Conservation (phyloP, 2,797 vertebrate species). For the Acanthurus tractus region DNA sequence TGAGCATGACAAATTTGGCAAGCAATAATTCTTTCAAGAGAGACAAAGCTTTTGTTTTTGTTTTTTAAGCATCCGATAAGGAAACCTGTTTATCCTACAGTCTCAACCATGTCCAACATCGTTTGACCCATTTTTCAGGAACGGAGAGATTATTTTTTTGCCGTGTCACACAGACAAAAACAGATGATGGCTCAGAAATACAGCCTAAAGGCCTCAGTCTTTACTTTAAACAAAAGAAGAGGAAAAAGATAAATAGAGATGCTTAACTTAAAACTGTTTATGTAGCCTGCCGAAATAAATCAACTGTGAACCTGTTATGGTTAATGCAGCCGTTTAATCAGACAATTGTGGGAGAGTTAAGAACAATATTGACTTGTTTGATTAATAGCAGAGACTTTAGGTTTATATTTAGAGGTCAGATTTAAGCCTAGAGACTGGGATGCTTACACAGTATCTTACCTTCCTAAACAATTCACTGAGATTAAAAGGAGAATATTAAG, state of each 20-base stretch:
- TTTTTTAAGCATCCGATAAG: neutral
- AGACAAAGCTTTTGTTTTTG: neutral
- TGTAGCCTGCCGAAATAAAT: constrained; percentile 8
- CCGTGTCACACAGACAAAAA: constrained; percentile 36
- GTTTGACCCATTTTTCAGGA: constrained; percentile 77
- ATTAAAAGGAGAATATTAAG: constrained; percentile 37
- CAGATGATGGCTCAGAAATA: constrained; percentile 5
- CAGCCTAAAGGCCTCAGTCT: constrained; percentile 2
- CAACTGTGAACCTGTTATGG: neutral
- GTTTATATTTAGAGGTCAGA: constrained; percentile 20
- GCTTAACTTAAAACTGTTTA: neutral
- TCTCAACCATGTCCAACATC: constrained; percentile 30
- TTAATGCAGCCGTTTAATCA: constrained; percentile 19
- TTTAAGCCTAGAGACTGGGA: neutral
- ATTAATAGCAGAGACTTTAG: constrained; percentile 3
- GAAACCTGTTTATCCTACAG: constrained; percentile 37
- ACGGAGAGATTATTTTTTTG: constrained; percentile 64
- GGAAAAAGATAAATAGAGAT: neutral
- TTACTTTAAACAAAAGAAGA: constrained; percentile 22
- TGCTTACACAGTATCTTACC: constrained; percentile 24
- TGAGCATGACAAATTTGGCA: neutral
- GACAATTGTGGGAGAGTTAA: neutral
- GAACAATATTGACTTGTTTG: constrained; percentile 1
- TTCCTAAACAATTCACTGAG: constrained; percentile 51
- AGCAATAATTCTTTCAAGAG: constrained; percentile 9